phyloP scores from a whole-genome alignment of 2,888 invertebrate species.

The Spodoptera exigua region DNA sequence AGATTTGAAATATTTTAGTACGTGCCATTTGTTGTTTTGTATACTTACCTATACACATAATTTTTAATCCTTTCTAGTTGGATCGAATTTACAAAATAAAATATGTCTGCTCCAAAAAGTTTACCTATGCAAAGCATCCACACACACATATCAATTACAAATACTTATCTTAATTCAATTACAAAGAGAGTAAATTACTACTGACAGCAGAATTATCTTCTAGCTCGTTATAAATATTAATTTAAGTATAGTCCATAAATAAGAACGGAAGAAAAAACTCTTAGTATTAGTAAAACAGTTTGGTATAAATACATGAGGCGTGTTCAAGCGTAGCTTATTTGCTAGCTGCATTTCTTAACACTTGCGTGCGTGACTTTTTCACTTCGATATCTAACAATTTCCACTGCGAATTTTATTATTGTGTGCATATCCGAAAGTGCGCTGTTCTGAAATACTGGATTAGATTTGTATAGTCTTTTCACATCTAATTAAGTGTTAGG shows the following conservation, averaged over 20 bases:
- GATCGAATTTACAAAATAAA: no score
- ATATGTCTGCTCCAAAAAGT: no score
- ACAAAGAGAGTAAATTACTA: constrained; percentile 17
- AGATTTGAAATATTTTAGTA: no score
- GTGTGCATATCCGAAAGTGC: constrained; percentile 2
- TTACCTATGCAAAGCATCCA: no score
- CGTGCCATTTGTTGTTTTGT: no score
- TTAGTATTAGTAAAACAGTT: constrained; percentile 39
- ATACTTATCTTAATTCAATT: constrained; percentile 11
- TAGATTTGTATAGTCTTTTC: no score
- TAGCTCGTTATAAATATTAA: constrained; percentile 20
- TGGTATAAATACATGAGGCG: constrained; percentile 30
- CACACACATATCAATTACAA: no score
- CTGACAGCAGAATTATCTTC: constrained; percentile 16
- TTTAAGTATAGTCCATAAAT: constrained; percentile 24
- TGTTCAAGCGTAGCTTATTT: constrained; percentile 32
- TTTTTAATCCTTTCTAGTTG: no score
- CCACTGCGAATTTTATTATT: constrained; percentile 1
- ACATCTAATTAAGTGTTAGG: no score
- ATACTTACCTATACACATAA: no score
- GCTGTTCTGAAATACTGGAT: constrained; percentile 1
- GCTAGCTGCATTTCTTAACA: constrained; percentile 14
- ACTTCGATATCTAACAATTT: constrained; percentile 13
- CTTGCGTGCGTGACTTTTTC: constrained; percentile 29
- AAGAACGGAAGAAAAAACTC: constrained; percentile 9